Evolutionary conservation across 30 jellyfish, hydroid and myxozoan species (phyloP).

Genomic region (Hydractinia symbiolongicarpus): DNA sequence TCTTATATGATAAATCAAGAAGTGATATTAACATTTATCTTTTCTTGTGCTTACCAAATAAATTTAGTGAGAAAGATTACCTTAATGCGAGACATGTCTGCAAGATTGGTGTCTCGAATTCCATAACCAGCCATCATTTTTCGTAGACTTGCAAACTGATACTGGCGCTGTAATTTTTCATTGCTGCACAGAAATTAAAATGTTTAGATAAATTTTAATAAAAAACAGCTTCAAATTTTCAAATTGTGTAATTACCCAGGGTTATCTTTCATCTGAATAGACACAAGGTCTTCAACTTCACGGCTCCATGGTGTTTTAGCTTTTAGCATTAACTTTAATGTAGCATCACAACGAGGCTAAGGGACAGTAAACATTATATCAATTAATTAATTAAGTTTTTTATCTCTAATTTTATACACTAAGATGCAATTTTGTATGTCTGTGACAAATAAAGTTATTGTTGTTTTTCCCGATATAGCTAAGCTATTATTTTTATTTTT

Average conservation of each 20-base stretch:
- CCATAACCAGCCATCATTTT: slow-evolving; percentile 75
- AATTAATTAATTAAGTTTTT: too few relatives aligned
- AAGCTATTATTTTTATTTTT: too few relatives aligned
- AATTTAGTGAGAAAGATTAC: background rate
- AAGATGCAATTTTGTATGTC: too few relatives aligned
- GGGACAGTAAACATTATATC: background rate
- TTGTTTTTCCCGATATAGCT: too few relatives aligned
- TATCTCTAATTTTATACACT: too few relatives aligned
- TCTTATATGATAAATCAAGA: too few relatives aligned
- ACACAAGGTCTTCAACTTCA: slow-evolving; percentile 58
- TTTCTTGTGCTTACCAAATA: too few relatives aligned
- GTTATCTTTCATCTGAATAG: slow-evolving; percentile 38
- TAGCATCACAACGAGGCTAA: slow-evolving; percentile 52
- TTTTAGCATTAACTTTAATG: slow-evolving; percentile 45
- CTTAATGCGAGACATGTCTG: slow-evolving; percentile 56
- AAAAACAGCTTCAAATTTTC: background rate
- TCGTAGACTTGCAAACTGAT: slow-evolving; percentile 64
- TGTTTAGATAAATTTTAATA: background rate
- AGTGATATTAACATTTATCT: too few relatives aligned
- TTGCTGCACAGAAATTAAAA: slow-evolving; percentile 32
- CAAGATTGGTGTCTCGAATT: slow-evolving; percentile 42
- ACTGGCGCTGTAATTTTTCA: slow-evolving; percentile 54
- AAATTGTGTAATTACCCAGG: slow-evolving; percentile 40
- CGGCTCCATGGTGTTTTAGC: slow-evolving; percentile 81
- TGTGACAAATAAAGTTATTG: too few relatives aligned